phyloP scores from a whole-genome alignment of 2,113 vertebrate genomes.

The Haemorhous mexicanus region DNA sequence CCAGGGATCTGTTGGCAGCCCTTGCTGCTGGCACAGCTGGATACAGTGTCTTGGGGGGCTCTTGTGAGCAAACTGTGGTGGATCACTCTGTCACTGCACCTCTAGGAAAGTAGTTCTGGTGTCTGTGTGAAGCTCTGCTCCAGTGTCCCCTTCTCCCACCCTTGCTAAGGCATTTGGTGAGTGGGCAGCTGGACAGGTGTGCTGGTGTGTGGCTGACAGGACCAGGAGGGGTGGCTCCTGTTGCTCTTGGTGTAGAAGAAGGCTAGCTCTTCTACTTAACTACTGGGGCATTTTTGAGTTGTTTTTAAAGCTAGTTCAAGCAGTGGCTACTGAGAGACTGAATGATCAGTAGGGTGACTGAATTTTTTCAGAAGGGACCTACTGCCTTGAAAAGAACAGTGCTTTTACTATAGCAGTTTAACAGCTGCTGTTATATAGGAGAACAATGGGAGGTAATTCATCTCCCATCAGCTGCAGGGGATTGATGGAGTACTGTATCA shows the following conservation, averaged over 20 bases:
- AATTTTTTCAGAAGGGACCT: neutral
- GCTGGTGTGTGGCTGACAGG: neutral
- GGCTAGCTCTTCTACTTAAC: neutral
- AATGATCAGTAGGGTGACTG: neutral
- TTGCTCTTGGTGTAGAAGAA: neutral
- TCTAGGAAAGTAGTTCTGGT: neutral
- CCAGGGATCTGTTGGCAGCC: neutral
- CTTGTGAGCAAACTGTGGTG: rapidly evolving
- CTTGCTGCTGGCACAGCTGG: neutral
- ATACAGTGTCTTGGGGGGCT: rapidly evolving
- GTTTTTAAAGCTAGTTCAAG: neutral
- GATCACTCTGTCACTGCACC: neutral
- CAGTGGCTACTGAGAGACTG: neutral
- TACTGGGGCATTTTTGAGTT: neutral
- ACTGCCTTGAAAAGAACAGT: neutral
- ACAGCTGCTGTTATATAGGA: neutral
- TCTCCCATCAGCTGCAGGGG: neutral
- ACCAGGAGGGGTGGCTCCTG: neutral
- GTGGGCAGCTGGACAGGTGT: neutral
- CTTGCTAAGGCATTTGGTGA: rapidly evolving
- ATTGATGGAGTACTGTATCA: neutral
- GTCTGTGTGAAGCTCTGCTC: neutral
- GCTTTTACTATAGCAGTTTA: neutral
- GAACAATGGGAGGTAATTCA: neutral
- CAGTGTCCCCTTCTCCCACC: neutral